Percentiles rank a stretch among this genome's conserved stretches.
These are phyloP conservation scores for Dipodomys stephensi DNA, from an alignment of 2,113 vertebrate genomes.

Conservation along the genomic window DNA sequence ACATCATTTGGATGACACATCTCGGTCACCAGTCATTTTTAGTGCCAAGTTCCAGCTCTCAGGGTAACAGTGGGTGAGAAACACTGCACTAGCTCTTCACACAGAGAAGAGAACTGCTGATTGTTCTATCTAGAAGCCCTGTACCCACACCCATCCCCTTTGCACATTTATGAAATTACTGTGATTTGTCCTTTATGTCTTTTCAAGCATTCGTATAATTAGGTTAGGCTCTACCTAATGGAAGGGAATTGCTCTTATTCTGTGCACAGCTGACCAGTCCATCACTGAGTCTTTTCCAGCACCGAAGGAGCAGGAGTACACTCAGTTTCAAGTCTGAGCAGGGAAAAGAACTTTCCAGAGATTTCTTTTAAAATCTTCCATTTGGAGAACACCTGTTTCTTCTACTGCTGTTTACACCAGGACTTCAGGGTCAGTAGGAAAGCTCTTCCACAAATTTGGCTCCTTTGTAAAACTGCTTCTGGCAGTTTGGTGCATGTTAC, in stretches of 20 bases:
- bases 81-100: slow-evolving; percentile 47
- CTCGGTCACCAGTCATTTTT: slow-evolving; percentile 61
- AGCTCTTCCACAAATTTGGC: not conserved
- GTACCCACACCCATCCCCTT: not conserved
- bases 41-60: slow-evolving; percentile 66
- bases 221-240: slow-evolving; percentile 60
- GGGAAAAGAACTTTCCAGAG: slow-evolving; percentile 32
- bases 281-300: slow-evolving; percentile 23
- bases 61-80: slow-evolving; percentile 25
- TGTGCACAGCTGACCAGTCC: not conserved
- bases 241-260: slow-evolving; percentile 53
- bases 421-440: slow-evolving; percentile 20
- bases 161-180: slow-evolving; percentile 59
- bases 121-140: slow-evolving; percentile 56
- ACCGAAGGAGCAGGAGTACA: fast-evolving
- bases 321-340: not conserved
- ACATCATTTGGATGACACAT: slow-evolving; percentile 65
- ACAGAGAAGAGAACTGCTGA: slow-evolving; percentile 59
- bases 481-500: not conserved
- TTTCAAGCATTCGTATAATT: slow-evolving; percentile 59
- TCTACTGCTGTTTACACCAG: not conserved
- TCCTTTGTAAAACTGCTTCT: slow-evolving; percentile 51
- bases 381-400: slow-evolving; percentile 59
- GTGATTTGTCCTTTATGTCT: slow-evolving; percentile 63
- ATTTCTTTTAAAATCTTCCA: slow-evolving; percentile 26